Base-by-base conservation (phyloP, 35 echinoderm and acorn worm genomes). In the Acanthaster planci region DNA sequence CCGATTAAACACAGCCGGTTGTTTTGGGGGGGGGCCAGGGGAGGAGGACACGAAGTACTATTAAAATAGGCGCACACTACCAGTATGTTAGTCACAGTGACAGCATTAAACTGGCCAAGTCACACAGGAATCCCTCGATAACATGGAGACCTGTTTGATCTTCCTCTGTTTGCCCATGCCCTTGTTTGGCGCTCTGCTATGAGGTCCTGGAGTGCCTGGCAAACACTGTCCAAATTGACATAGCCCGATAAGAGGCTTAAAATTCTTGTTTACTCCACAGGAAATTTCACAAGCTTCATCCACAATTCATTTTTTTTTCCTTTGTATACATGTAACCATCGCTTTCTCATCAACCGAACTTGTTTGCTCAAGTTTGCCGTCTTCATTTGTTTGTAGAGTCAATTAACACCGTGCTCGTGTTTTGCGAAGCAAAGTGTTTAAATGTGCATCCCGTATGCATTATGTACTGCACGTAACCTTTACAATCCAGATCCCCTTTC, bases 171-270 rank as follows among this genome's bases (percentile, higher is more conserved):
- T 72, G 34, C 64, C n/a, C 9, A 31, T 72, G 64, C 64, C 64
- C 64, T 72, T 72, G 64, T 72, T 72, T 72, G 64, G 64, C 64
- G 64, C 34, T 27, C 34, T 10, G 23, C 64, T 72, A 72, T 72
- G 64, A 31, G 30, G 64, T 15, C 1, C 23, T 35, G 64, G 15
- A 72, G 64, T 72, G 14, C 19, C 22, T 3, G 30, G 64, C 34
- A 72, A 72, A 72, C 9, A 72, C 64, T 27, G 30, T 72, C 64
- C 23, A 72, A 72, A 72, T 72, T 72, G 26, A 72, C 64, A 72
- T 72, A 72, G 64, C 64, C 64, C 30, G 64, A 34, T 72, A 72
- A 72, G 34, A 26, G 64, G 64, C 30, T 72, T 72, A 72, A 72
- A 72, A 72, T 72, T 72, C 34, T 34, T 72, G 64, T 72, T 72